A percentile compares a stretch with the other conserved stretches of the same genome.
phyloP scores from a whole-genome alignment of 2,888 invertebrate genomes.

The Scaptomyza caliginosa region DNA sequence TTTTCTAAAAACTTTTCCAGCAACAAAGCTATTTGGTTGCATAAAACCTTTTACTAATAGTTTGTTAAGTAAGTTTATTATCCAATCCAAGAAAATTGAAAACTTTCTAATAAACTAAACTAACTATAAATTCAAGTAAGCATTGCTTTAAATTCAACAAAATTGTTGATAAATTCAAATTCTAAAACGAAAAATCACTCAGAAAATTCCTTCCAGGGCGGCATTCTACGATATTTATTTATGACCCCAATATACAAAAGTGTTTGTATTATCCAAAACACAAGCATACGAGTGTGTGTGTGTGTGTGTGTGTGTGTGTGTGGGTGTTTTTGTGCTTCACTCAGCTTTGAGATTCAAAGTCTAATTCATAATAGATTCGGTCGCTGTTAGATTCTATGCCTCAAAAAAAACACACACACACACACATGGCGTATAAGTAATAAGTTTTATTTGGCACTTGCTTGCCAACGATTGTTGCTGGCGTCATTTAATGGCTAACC shows the following conservation, averaged over 20 bases:
- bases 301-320: slow-evolving; percentile 18
- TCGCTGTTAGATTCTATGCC: slow-evolving; percentile 41
- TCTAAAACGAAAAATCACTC: slow-evolving; percentile 48
- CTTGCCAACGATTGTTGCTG: slow-evolving; percentile 62
- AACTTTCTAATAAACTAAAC: too few relatives aligned
- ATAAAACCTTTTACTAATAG: background rate
- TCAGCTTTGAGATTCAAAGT: slow-evolving; percentile 71
- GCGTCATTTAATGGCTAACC: slow-evolving; percentile 80
- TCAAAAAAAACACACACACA: slow-evolving; percentile 51
- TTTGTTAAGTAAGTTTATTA: background rate
- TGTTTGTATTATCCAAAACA: slow-evolving; percentile 12
- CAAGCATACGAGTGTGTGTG: slow-evolving; percentile 3
- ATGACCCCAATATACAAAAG: slow-evolving; percentile 38
- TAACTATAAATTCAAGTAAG: too few relatives aligned
- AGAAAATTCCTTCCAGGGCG: slow-evolving; percentile 67
- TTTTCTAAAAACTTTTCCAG: background rate
- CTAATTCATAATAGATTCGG: slow-evolving; percentile 81
- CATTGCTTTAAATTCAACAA: slow-evolving; percentile 28
- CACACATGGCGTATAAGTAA: slow-evolving; percentile 73
- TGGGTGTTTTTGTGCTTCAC: slow-evolving; percentile 30
- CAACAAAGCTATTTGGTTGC: background rate
- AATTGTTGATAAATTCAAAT: slow-evolving; percentile 43
- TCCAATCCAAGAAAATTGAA: slow-evolving; percentile 37
- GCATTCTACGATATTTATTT: slow-evolving; percentile 65
- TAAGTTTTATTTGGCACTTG: slow-evolving; percentile 80